These are phyloP conservation scores for Lethenteron camtschaticum DNA, from an alignment of 2,113 vertebrate genomes.

Conservation along the genomic window DNA sequence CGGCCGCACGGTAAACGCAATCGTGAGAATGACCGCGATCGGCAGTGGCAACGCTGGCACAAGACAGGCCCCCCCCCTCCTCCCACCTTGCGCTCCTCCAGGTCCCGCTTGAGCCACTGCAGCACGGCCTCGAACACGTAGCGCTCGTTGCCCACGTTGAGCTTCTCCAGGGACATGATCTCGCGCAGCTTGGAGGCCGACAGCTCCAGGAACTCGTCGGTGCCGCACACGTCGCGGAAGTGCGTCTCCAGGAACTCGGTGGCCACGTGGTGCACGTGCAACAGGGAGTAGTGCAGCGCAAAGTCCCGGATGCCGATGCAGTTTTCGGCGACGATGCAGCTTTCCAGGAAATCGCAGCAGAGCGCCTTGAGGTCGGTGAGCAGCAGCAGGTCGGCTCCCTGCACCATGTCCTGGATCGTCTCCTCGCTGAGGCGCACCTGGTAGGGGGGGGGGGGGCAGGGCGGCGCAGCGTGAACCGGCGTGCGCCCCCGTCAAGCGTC, in stretches of 20 bases:
- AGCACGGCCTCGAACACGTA: slow-evolving; percentile 78
- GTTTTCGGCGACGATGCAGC: slow-evolving; percentile 87
- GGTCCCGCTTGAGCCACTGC: slow-evolving; percentile 63
- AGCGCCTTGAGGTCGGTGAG: slow-evolving; percentile 78
- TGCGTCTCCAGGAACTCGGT: slow-evolving; percentile 93
- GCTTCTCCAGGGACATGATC: slow-evolving; percentile 70
- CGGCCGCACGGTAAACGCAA: too few relatives aligned
- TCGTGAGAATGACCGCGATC: too few relatives aligned
- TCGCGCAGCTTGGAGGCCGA: slow-evolving; percentile 54
- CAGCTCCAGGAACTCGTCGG: slow-evolving; percentile 77
- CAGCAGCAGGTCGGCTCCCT: slow-evolving; percentile 80
- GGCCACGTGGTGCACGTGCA: slow-evolving; percentile 70
- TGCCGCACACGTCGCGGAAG: slow-evolving; percentile 63
- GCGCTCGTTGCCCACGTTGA: slow-evolving; percentile 85
- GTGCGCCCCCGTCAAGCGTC: too few relatives aligned
- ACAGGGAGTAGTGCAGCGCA: slow-evolving; percentile 75
- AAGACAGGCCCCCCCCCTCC: neutral
- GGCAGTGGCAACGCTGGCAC: too few relatives aligned
- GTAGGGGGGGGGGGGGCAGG: too few relatives aligned
- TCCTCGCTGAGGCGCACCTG: slow-evolving; percentile 81
- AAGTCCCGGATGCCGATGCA: slow-evolving; percentile 91
- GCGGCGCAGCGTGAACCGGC: too few relatives aligned
- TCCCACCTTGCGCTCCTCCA: slow-evolving; percentile 62
- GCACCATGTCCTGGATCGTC: slow-evolving; percentile 87
- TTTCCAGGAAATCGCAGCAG: slow-evolving; percentile 88